Evolutionary conservation across 2,888 invertebrate species (phyloP).

Genomic region (Amphipoea oculea): DNA sequence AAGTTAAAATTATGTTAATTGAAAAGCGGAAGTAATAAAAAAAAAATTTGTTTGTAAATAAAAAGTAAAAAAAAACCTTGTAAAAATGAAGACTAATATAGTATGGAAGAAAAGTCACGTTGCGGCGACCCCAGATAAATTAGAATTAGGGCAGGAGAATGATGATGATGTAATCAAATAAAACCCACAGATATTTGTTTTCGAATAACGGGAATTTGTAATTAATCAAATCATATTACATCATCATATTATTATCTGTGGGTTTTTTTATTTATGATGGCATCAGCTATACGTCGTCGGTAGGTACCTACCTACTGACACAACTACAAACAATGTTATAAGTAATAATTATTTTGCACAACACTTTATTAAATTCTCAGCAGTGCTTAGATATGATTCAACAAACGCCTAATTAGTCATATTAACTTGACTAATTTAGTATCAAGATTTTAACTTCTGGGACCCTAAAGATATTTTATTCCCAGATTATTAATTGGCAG

Average conservation of each 20-base stretch:
- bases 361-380: constrained; percentile 5
- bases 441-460: constrained; percentile 5
- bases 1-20: background rate
- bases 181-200: too few species aligned
- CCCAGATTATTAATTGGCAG: constrained; percentile 36
- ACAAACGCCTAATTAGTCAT: constrained; percentile 23
- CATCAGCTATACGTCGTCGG: background rate
- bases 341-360: background rate
- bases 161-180: background rate
- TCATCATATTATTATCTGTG: background rate
- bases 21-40: background rate
- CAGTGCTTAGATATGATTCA: constrained; percentile 3
- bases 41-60: background rate
- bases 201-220: too few species aligned
- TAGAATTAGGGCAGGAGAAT: too few species aligned
- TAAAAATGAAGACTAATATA: background rate
- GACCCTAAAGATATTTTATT: constrained; percentile 3
- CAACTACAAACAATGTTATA: constrained; percentile 7
- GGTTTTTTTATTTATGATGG: constrained; percentile 5
- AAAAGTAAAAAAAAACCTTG: background rate
- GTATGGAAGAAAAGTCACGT: background rate
- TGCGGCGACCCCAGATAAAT: background rate
- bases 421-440: background rate
- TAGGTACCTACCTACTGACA: background rate
- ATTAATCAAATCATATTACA: background rate